Conservation (phyloP, 2,113 vertebrate genomes). For the Ptilonorhynchus violaceus region DNA sequence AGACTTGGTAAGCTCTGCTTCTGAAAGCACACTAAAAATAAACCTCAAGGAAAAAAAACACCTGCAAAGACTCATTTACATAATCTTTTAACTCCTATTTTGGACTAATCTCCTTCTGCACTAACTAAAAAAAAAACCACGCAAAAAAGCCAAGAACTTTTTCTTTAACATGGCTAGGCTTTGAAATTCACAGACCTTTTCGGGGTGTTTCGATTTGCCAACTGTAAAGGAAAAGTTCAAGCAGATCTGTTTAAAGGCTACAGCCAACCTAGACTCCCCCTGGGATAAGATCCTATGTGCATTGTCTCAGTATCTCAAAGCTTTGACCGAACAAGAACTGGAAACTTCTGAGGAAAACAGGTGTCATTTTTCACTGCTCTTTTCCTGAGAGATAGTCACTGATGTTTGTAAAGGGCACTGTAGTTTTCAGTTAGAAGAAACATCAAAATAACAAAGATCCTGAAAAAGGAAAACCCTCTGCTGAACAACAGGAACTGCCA, state of each 20-base stretch:
- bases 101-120: neutral
- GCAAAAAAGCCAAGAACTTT: neutral
- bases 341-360: slow-evolving; percentile 3
- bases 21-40: neutral
- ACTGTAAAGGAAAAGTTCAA: neutral
- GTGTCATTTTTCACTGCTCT: neutral
- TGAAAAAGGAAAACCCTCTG: neutral
- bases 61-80: neutral
- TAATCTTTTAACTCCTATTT: neutral
- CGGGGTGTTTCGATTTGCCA: neutral
- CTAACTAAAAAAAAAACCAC: neutral
- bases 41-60: neutral
- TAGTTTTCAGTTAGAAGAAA: neutral
- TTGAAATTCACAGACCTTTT: neutral
- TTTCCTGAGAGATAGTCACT: neutral
- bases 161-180: neutral
- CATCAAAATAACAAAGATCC: neutral
- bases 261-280: neutral
- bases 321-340: neutral
- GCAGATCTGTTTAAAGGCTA: neutral
- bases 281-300: neutral
- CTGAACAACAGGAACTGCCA: neutral
- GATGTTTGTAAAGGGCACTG: neutral
- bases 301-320: neutral
- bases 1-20: neutral